These are phyloP conservation scores for Engraulis encrasicolus DNA, from an alignment of 2,113 vertebrate species.

Conservation along the genomic window DNA sequence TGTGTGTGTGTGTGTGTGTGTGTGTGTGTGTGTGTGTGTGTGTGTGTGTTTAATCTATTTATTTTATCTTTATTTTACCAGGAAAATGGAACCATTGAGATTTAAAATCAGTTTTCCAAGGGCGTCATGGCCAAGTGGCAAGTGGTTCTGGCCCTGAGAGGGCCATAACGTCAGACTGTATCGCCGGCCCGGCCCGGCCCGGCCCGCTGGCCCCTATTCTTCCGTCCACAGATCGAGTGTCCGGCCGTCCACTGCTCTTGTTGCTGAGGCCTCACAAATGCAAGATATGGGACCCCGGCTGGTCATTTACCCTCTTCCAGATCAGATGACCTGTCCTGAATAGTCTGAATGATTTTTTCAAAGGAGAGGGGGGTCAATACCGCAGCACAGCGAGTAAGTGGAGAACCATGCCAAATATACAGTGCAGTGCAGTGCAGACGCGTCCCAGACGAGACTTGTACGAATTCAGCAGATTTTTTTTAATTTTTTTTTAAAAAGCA, in stretches of 20 bases:
- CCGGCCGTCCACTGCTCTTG: background rate
- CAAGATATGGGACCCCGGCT: background rate
- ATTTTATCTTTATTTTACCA: too few species aligned
- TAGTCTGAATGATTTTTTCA: slow-evolving; percentile 13
- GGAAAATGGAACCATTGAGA: too few species aligned
- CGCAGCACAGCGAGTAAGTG: background rate
- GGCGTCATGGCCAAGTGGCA: too few species aligned
- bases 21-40: too few species aligned
- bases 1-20: too few species aligned
- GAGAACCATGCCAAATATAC: background rate
- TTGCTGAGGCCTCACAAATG: background rate
- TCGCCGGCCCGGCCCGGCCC: too few species aligned
- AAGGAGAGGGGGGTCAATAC: background rate
- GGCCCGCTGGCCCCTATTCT: background rate
- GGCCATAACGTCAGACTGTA: too few species aligned
- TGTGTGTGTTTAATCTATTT: too few species aligned
- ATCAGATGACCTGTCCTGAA: slow-evolving; percentile 40
- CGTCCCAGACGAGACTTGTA: background rate
- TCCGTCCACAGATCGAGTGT: background rate
- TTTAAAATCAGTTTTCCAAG: too few species aligned
- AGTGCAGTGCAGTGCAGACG: too few species aligned
- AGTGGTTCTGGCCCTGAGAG: too few species aligned
- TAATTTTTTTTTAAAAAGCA: too few species aligned
- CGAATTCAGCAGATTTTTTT: background rate
- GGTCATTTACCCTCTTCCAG: slow-evolving; percentile 49